Evolutionary conservation across 1,140 invertebrate genomes (phyloP).

Genomic region (Neodiprion lecontei): DNA sequence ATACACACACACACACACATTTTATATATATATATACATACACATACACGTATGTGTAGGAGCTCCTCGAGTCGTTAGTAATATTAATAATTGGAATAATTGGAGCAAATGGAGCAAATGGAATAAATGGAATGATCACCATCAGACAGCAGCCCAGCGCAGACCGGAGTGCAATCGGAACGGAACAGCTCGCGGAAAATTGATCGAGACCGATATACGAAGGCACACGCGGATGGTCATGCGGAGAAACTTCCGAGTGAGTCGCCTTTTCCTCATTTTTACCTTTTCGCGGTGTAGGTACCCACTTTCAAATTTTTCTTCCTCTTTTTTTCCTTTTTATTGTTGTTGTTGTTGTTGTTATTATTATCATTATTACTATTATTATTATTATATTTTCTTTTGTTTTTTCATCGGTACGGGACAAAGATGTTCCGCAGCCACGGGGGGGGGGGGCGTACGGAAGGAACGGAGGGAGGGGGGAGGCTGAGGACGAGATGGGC

Average conservation of each 20-base stretch:
- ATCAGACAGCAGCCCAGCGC: too few relatives aligned
- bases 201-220: background rate
- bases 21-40: background rate
- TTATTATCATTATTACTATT: background rate
- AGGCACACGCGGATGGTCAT: too few relatives aligned
- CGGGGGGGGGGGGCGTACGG: background rate
- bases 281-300: background rate
- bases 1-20: background rate
- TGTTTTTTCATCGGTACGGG: background rate
- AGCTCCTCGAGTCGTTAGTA: background rate
- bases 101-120: slow-evolving; percentile 2
- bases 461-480: background rate
- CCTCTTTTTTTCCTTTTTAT: background rate
- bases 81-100: slow-evolving; percentile 8
- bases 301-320: background rate
- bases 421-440: background rate
- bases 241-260: too few relatives aligned
- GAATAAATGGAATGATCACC: background rate
- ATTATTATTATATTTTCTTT: background rate
- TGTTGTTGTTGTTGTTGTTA: background rate
- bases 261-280: background rate
- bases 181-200: background rate
- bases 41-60: background rate
- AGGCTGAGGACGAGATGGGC: slow-evolving; percentile 13
- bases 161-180: too few relatives aligned